These are phyloP conservation scores for Drosophila ercepeae DNA, from an alignment of 1,140 invertebrate genomes.

Conservation along the genomic window DNA sequence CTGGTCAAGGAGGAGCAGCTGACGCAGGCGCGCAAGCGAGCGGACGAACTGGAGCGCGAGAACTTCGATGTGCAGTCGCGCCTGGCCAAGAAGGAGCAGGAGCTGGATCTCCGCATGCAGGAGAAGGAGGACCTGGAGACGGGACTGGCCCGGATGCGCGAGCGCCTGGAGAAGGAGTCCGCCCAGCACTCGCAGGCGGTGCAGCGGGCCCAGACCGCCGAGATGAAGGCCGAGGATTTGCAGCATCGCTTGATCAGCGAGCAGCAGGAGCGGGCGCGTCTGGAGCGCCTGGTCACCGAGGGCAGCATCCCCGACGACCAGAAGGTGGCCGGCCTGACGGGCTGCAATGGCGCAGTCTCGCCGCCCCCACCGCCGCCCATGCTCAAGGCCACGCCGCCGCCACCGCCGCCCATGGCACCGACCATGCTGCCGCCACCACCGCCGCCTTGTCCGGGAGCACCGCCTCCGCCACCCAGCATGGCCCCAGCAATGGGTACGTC, in stretches of 20 bases:
- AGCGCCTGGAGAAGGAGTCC: slow-evolving; percentile 95
- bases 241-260: slow-evolving; percentile 91
- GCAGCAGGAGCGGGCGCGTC: slow-evolving; percentile 90
- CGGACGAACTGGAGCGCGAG: slow-evolving; percentile 94
- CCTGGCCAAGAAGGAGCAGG: slow-evolving; percentile 96
- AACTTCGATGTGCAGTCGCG: slow-evolving; percentile 93
- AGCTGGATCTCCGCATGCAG: slow-evolving; percentile 93
- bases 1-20: slow-evolving; percentile 97
- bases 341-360: slow-evolving; percentile 83
- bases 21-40: slow-evolving; percentile 92
- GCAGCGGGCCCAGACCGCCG: slow-evolving; percentile 90
- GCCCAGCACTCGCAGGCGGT: slow-evolving; percentile 93
- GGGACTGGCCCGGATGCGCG: slow-evolving; percentile 92
- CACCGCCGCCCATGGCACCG: slow-evolving; percentile 84
- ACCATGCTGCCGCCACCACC: slow-evolving; percentile 84
- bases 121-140: slow-evolving; percentile 97
- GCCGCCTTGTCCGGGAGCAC: slow-evolving; percentile 85
- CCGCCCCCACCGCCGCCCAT: slow-evolving; percentile 87
- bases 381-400: slow-evolving; percentile 85
- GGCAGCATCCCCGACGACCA: slow-evolving; percentile 96
- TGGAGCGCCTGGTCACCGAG: slow-evolving; percentile 93
- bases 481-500: slow-evolving; percentile 71
- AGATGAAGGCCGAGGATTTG: slow-evolving; percentile 90
- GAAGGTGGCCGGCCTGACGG: slow-evolving; percentile 87
- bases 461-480: slow-evolving; percentile 84